Conservation (phyloP, 2,113 vertebrate species). For the Leuciscus idus region DNA sequence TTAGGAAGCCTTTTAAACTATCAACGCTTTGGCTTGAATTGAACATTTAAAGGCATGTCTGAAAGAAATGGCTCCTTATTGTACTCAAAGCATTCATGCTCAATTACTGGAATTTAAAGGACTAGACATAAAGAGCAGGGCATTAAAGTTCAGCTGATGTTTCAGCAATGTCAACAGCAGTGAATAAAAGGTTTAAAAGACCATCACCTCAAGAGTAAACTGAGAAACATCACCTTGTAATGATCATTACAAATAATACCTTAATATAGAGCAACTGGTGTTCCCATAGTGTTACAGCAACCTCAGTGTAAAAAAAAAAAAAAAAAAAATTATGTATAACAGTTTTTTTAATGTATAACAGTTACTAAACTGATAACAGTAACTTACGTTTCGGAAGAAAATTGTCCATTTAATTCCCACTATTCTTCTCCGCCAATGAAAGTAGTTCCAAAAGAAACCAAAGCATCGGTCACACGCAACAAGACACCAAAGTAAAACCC, state of each 20-base stretch:
- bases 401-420: neutral
- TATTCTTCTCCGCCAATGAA: neutral
- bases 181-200: slow-evolving; percentile 1
- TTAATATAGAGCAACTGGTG: neutral
- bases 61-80: slow-evolving; percentile 9
- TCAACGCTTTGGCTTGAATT: slow-evolving; percentile 16
- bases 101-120: slow-evolving; percentile 12
- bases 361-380: neutral
- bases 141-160: neutral
- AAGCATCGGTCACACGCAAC: neutral
- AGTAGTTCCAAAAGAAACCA: neutral
- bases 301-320: no score
- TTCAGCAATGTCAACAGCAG: neutral
- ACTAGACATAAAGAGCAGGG: neutral
- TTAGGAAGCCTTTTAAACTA: slow-evolving; percentile 13
- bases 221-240: neutral
- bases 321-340: no score
- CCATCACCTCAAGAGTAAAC: neutral
- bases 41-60: neutral
- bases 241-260: neutral
- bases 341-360: no score
- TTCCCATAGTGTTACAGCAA: no score
- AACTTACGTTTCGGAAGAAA: neutral
- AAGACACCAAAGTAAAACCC: neutral
- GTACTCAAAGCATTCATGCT: slow-evolving; percentile 6